Evolutionary conservation across 2,888 invertebrate species (phyloP), one percentile per base, ranked within the genome.

Genomic region (Cyclophora punctaria): DNA sequence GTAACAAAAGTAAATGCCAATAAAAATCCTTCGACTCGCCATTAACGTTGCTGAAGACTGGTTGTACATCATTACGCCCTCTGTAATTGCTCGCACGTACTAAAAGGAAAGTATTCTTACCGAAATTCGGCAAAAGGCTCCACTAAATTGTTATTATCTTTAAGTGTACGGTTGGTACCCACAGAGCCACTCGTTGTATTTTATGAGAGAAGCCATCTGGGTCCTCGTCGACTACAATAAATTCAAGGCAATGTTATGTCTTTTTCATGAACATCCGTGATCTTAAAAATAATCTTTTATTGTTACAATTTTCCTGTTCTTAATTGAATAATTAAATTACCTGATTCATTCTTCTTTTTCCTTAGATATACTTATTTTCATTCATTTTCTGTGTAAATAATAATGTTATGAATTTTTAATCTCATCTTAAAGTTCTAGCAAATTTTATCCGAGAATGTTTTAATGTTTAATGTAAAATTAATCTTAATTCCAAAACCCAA

Each of bases 61-160:
- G 67, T 67, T 69, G 67, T 76, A 70, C 71, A 71, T 82, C 80
- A 83, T 83, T 80, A 80, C 69, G 71, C 62, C 63, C 65, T 60
- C 62, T 64, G 73, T 83, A 83, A 85, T 83, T 83, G 78, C 78
- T 75, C 66, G 60, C 77, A 75, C 77, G 78, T 75, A 71, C 64
- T 68, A 69, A 72, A 74, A 6, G 73, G 74, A 69, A 78, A 79
- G 79, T 71, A 75, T 74, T 79, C 78, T 58, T 69, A 71, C 71
- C 68, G 73, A 83, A 77, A 73, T 75, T 69, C 61, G 62, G 63
- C 66, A 71, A 76, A 78, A 74, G 80, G 75, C 73, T 69, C 71
- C 77, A 75, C 86, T 87, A 88, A 88, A 87, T 88, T 83, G 80
- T 84, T 84, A 87, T 88, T 87, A 88, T 83, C 83, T 85, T 82